Conservation (phyloP, 1,140 invertebrate genomes). For the Linepithema humile region DNA sequence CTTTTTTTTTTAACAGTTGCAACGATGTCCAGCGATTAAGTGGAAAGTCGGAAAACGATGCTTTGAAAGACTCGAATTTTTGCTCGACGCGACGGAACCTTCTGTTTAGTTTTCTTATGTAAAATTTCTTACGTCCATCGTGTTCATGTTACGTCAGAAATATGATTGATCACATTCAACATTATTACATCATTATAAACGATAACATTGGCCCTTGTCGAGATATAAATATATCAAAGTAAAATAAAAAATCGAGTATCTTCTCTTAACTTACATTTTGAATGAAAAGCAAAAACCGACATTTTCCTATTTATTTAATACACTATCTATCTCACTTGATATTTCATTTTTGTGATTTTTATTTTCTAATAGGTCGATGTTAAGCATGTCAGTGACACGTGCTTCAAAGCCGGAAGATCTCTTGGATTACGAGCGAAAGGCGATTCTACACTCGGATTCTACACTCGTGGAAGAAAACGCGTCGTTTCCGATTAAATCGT, state of each 20-base stretch:
- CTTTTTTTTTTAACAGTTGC: neutral
- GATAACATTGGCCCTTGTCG: neutral
- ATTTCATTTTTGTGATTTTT: constrained; percentile 2
- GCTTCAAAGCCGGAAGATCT: neutral
- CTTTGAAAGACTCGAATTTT: neutral
- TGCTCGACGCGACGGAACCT: neutral
- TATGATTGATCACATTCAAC: neutral
- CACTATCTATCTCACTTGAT: neutral
- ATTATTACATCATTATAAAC: constrained; percentile 8
- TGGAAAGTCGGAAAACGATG: neutral
- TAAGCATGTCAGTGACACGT: neutral
- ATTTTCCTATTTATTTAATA: neutral
- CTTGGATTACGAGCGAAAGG: neutral
- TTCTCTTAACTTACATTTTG: neutral
- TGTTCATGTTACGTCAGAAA: constrained; percentile 27
- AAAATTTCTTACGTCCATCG: constrained; percentile 1
- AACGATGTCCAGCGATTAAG: neutral
- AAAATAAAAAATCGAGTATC: neutral
- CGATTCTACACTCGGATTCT: too few species aligned
- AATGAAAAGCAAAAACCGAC: neutral
- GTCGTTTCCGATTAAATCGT: neutral
- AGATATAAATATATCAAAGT: neutral
- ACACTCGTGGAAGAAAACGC: neutral
- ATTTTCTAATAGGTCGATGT: constrained; percentile 1
- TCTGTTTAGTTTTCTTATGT: neutral